These are phyloP conservation scores for Blastomussa wellsi DNA, from an alignment of 92 coral and sea anemone genomes.

Conservation along the genomic window DNA sequence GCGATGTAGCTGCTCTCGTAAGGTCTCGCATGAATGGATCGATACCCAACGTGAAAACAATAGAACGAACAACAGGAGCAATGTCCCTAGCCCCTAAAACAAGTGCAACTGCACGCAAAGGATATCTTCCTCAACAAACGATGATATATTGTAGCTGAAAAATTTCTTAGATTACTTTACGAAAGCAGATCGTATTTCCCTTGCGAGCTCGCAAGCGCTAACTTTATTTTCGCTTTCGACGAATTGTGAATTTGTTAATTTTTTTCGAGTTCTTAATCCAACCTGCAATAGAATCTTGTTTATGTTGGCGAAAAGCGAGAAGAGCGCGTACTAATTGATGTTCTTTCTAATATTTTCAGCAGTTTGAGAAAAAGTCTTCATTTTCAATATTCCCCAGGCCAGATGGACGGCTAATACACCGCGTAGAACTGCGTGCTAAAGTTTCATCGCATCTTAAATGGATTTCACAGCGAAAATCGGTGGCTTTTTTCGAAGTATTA, in stretches of 20 bases:
- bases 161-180: conserved; percentile 13
- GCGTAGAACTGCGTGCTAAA: neutral
- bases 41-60: too few relatives aligned
- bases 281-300: conserved; percentile 53
- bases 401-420: conserved; percentile 27
- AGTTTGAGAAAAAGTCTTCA: conserved; percentile 32
- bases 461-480: conserved; percentile 90
- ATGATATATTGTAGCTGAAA: conserved; percentile 23
- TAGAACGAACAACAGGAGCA: too few relatives aligned
- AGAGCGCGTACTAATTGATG: conserved; percentile 44
- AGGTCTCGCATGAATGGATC: too few relatives aligned
- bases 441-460: conserved; percentile 41
- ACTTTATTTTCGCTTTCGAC: conserved; percentile 17
- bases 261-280: conserved; percentile 27
- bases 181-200: neutral
- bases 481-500: conserved; percentile 89
- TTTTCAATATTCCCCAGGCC: conserved; percentile 16
- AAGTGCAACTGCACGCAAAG: too few relatives aligned
- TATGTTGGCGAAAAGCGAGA: conserved; percentile 27
- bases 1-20: too few relatives aligned
- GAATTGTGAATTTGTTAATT: conserved; percentile 37
- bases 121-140: conserved; percentile 2
- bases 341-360: conserved; percentile 38
- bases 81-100: too few relatives aligned
- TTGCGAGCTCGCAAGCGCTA: neutral